Evolutionary conservation across 2,113 vertebrate genomes (phyloP), one percentile per base, ranked within the genome.

Genomic region (Agapornis roseicollis): DNA sequence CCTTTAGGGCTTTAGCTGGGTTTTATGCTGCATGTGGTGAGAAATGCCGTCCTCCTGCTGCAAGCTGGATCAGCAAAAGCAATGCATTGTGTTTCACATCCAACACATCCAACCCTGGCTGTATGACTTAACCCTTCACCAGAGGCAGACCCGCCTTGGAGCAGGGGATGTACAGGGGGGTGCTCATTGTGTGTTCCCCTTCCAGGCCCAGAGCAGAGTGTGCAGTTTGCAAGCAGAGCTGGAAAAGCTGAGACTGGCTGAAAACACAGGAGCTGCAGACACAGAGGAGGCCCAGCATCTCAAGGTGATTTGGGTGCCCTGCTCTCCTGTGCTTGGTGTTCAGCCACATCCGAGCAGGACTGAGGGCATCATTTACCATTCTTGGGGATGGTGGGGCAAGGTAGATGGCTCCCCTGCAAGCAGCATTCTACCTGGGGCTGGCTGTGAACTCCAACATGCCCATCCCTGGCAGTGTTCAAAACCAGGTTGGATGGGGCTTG

Each of bases 191-290:
- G 27, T 92, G 27, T 83, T n/a, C 27, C 27, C 46, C 44, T 58
- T 74, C 10, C 77, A 99, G 99, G 98, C 98, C 47, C 98, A 98
- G 97, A 98, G 78, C 42, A 97, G 97, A 0, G 98, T 98, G 0
- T 73, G 97, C 71, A 97, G 97, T 65, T 97, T 99, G 94, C 99
- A 99, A 84, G 97, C 97, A 65, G 99, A 99, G 95, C 94, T 99
- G 91, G 98, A 99, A 92, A 98, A 98, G 63, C 97, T 99, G 74
- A 98, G 98, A 33, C 84, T 95, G 61, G 87, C 97, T 46, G 96
- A 96, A 41, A 96, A 98, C 2, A 58, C 92, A 2, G 92, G 95
- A 22, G 91, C 98, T 85, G 93, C 97, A 10, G 97, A 97, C 28
- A 93, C 83, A 1, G 98, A 99, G 68, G 98, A 98, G 58, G 94